Percentiles rank a stretch among this genome's conserved stretches.
Conservation (phyloP, 2,888 invertebrate species). For the Drosophila cognata region DNA sequence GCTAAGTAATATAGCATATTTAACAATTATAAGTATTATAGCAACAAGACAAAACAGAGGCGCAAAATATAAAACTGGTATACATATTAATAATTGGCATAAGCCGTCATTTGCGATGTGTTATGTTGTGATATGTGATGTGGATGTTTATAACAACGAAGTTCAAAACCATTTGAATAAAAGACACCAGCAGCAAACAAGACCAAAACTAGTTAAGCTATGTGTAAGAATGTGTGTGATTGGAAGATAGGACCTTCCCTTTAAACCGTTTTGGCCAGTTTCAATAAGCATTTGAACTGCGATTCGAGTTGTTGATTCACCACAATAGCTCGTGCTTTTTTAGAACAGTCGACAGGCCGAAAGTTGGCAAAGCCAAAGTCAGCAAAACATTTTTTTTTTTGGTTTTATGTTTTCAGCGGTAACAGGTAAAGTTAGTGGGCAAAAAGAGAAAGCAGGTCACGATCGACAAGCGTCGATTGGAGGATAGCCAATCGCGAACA, state of each 20-base stretch:
- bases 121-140: constrained; percentile 9
- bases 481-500: constrained; percentile 50
- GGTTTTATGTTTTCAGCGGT: constrained; percentile 1
- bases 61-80: constrained; percentile 58
- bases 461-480: constrained; percentile 63
- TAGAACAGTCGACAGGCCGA: constrained; percentile 42
- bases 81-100: constrained; percentile 62
- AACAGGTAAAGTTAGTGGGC: constrained; percentile 48
- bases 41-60: constrained; percentile 5
- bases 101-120: constrained; percentile 50
- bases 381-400: constrained; percentile 13
- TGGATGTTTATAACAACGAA: constrained; percentile 39
- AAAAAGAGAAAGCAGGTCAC: constrained; percentile 75
- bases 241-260: neutral
- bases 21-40: constrained; percentile 14
- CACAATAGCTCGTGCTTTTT: constrained; percentile 47
- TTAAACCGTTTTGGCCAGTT: neutral
- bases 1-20: constrained; percentile 44
- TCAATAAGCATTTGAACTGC: constrained; percentile 38
- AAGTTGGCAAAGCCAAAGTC: constrained; percentile 11
- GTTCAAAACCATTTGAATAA: constrained; percentile 71
- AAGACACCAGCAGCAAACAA: neutral
- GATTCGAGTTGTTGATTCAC: constrained; percentile 12
- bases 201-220: constrained; percentile 38
- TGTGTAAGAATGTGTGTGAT: neutral